Conservation (phyloP, 2,797 vertebrate species). For the Hyperoplus lanceolatus region DNA sequence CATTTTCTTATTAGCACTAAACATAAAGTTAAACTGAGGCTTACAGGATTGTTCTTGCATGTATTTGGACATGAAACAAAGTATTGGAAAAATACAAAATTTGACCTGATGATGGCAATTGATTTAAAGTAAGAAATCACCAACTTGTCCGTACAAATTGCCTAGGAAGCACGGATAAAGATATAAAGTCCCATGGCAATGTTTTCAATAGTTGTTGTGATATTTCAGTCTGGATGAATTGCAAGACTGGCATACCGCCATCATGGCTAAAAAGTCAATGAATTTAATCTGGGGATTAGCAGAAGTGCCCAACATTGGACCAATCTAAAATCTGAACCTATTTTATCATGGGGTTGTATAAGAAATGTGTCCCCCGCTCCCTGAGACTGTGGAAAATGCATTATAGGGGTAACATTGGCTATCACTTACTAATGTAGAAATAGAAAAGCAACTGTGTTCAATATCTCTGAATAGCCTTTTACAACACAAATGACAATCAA, state of each 20-base stretch:
- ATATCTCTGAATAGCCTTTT: neutral
- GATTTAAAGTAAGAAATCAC: neutral
- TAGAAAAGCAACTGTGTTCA: neutral
- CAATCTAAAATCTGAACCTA: too few relatives aligned
- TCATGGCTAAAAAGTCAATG: neutral
- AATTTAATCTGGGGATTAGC: neutral
- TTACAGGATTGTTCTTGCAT: neutral
- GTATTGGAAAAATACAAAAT: neutral
- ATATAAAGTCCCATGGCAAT: neutral
- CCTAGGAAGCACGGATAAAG: neutral
- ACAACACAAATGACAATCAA: neutral
- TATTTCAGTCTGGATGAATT: neutral
- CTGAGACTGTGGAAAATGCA: neutral
- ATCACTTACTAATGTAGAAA: neutral
- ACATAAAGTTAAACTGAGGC: neutral
- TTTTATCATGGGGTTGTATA: neutral
- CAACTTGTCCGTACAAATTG: neutral
- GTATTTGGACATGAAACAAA: neutral
- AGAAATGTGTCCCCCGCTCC: neutral
- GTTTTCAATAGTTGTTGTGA: neutral
- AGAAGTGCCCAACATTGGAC: neutral
- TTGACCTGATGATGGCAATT: neutral
- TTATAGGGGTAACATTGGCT: neutral
- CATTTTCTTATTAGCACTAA: neutral
- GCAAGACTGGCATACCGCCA: neutral